Conservation (phyloP, 2,797 vertebrate genomes). For the Molossus molossus region DNA sequence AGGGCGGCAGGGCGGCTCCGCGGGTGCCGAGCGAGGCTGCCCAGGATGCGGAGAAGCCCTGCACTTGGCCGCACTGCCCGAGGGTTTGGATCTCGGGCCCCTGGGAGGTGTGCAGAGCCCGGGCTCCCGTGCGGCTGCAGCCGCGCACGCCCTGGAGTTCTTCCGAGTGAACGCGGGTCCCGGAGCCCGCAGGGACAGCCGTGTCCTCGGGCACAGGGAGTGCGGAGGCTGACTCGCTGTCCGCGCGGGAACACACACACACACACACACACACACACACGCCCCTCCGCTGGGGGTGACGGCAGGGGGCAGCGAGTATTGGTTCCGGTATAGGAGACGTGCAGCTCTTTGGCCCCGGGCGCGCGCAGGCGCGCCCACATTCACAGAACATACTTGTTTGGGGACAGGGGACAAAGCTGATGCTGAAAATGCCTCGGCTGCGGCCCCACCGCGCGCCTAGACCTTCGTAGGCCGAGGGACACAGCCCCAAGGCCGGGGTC, state of each 20-base stretch:
- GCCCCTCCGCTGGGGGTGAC: neutral
- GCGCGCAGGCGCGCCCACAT: conserved; percentile 69
- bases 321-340: conserved; percentile 46
- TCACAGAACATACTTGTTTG: conserved; percentile 62
- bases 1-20: neutral
- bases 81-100: neutral
- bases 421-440: neutral
- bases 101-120: neutral
- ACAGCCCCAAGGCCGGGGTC: neutral
- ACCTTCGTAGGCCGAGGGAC: conserved; percentile 46
- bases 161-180: neutral
- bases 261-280: neutral
- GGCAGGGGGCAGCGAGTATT: neutral
- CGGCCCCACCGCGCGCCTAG: neutral
- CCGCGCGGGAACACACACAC: neutral
- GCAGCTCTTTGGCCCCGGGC: neutral
- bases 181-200: neutral
- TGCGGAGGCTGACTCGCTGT: neutral
- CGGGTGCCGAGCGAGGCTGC: neutral
- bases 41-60: conserved; percentile 18
- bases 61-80: neutral
- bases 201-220: neutral
- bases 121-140: neutral
- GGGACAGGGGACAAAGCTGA: conserved; percentile 10
- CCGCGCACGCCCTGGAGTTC: neutral